These are phyloP conservation scores for Zosterops japonicus DNA, from an alignment of 2,113 vertebrate species.

Conservation along the genomic window DNA sequence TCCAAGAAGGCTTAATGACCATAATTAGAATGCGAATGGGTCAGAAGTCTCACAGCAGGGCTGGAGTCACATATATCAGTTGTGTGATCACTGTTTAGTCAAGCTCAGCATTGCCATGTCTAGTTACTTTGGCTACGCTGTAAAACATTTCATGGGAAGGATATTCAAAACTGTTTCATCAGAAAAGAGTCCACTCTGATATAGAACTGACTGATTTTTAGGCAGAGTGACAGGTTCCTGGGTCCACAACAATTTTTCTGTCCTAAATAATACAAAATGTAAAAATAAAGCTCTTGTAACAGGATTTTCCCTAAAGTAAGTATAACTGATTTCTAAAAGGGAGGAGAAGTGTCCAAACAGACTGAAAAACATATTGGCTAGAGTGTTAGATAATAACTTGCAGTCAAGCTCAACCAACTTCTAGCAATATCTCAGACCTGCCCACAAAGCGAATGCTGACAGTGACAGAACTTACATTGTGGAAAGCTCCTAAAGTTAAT, in stretches of 20 bases:
- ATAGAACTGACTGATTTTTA: neutral
- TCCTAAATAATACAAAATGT: slow-evolving; percentile 15
- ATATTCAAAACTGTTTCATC: neutral
- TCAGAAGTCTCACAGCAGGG: neutral
- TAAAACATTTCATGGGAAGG: neutral
- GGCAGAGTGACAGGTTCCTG: slow-evolving; percentile 13
- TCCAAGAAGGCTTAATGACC: neutral
- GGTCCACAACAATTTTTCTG: slow-evolving; percentile 5
- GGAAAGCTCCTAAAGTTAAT: slow-evolving; percentile 19
- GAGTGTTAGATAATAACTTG: slow-evolving; percentile 8
- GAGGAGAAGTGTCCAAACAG: neutral
- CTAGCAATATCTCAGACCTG: slow-evolving; percentile 27
- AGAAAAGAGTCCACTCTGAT: neutral
- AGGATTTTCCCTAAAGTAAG: slow-evolving; percentile 30
- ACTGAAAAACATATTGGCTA: slow-evolving; percentile 5
- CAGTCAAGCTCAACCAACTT: slow-evolving; percentile 5
- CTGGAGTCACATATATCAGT: neutral
- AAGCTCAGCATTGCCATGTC: neutral
- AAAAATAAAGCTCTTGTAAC: neutral
- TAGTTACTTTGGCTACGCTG: slow-evolving; percentile 13
- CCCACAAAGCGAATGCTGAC: neutral
- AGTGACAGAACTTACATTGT: neutral
- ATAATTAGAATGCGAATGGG: neutral
- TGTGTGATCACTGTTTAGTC: neutral
- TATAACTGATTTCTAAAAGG: neutral